Base-by-base conservation (phyloP, 2,113 vertebrate genomes). In the Monarcha castaneiventris region DNA sequence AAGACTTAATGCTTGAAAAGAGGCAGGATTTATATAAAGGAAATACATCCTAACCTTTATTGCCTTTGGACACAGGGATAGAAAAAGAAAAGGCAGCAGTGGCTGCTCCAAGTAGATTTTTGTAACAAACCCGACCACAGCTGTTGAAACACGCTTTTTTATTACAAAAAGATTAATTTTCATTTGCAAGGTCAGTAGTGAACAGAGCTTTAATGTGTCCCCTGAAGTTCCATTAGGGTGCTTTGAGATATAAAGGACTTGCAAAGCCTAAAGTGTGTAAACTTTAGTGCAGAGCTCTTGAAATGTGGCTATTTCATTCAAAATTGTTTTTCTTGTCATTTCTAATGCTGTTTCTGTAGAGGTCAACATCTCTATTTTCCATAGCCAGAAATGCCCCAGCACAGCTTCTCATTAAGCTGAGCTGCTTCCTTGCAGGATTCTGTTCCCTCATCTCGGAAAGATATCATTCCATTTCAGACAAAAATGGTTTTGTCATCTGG, bases 401-500 rank as follows among this genome's bases (percentile, higher is more conserved):
- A 44, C 12, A 84, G 49, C 37, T 86, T 30, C 87, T 64, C 82
- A 30, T 32, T 15, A 37, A 75, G 30, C 81, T 16, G 71, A 74
- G 49, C 67, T 81, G 20, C 59, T 49, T 81, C 54, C 49, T 55
- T 29, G 25, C 33, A 63, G 46, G 63, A 71, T 75, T 93, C 79
- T 69, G 63, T 90, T 84, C 69, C 61, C 59, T 54, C 74, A 58
- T 20, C 69, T 80, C 86, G 39, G 30, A 73, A 89, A 93, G 48
- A 39, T 27, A n/a, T 25, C 91, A 89, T 93, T 78, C 52, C 39
- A 67, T 75, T 77, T 91, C 92, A 87, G 83, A 61, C 63, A 92
- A 89, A 94, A 96, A 48, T 7, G 88, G 29, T 41, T 94, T 93
- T 96, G 94, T 94, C 95, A 90, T 13, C 84, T 33, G 69, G 79